Evolutionary conservation across 1,140 invertebrate genomes (phyloP), one percentile per base, ranked within the genome.

Genomic region (Akabosia matsudoensis): DNA sequence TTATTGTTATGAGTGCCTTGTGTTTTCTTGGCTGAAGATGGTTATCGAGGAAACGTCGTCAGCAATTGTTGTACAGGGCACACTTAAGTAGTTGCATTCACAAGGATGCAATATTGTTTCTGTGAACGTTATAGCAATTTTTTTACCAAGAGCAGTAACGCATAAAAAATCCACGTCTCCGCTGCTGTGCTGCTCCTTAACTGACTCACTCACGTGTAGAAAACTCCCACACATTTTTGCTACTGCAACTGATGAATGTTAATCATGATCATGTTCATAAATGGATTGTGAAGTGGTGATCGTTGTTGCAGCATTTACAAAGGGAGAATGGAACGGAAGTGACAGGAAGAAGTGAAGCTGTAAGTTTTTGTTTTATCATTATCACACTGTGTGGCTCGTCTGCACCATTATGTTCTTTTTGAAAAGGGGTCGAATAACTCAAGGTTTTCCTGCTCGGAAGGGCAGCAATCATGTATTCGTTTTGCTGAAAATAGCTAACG

Each of bases 1-100:
- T 45, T 45, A 45, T 45, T 56, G 4, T 56, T 56, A 56, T 56
- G 54, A 56, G 54, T 56, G 54, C 22, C 54, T 56, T 56, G 54
- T 16, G 22, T 56, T 24, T 56, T 45, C 37, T 45, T 45, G 37
- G 18, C 37, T 56, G 54, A 56, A 10, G 54, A 56, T 56, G 14
- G 4, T 56, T 56, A 56, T 56, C 54, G 54, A 45, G 37, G 37
- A 45, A 45, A 7, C 37, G 18, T 18, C 37, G 18, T 45, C 37
- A 45, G 7, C 37, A 45, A 56, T 56, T 56, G 24, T 24, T 56
- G 37, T 45, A 45, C 37, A 45, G 37, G n/a, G n/a, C n/a, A n/a
- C n/a, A n/a, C n/a, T n/a, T n/a, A n/a, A n/a, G n/a, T n/a, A n/a
- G n/a, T n/a, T n/a, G n/a, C n/a, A n/a, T n/a, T n/a, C n/a, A n/a